These are phyloP conservation scores for Heptranchias perlo DNA, from an alignment of 2,113 vertebrate species.

Conservation along the genomic window DNA sequence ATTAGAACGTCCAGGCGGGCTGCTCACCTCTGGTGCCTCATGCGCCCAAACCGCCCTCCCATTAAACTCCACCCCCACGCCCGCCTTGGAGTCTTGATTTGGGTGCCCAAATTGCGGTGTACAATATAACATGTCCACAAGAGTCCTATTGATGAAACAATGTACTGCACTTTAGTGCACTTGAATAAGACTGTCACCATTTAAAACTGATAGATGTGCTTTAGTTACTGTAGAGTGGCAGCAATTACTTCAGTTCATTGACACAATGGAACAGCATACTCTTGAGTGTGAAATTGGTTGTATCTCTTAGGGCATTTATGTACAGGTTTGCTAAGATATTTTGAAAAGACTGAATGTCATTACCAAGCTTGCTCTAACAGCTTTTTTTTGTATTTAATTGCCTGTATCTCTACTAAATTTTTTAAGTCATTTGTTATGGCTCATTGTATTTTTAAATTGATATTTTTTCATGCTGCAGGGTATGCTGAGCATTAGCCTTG, in stretches of 20 bases:
- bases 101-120: not conserved
- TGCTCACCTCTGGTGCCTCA: not conserved
- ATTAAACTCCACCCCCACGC: not conserved
- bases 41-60: not conserved
- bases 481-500: not conserved
- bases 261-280: not conserved
- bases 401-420: not conserved
- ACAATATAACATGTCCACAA: too few species aligned
- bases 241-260: not conserved
- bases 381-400: not conserved
- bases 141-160: too few species aligned
- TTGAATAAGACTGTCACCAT: not conserved
- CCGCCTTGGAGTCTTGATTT: not conserved
- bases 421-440: not conserved
- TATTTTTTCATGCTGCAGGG: not conserved
- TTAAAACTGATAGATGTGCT: not conserved
- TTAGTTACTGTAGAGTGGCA: not conserved
- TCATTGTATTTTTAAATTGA: conserved; percentile 3
- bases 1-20: not conserved
- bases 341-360: not conserved
- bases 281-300: not conserved
- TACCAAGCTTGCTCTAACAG: not conserved
- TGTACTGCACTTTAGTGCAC: too few species aligned
- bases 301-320: not conserved
- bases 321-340: not conserved